Percentiles rank a stretch among this genome's conserved stretches.
Evolutionary conservation across 1,140 invertebrate genomes (phyloP).

Genomic region (Drosophila arawakana): DNA sequence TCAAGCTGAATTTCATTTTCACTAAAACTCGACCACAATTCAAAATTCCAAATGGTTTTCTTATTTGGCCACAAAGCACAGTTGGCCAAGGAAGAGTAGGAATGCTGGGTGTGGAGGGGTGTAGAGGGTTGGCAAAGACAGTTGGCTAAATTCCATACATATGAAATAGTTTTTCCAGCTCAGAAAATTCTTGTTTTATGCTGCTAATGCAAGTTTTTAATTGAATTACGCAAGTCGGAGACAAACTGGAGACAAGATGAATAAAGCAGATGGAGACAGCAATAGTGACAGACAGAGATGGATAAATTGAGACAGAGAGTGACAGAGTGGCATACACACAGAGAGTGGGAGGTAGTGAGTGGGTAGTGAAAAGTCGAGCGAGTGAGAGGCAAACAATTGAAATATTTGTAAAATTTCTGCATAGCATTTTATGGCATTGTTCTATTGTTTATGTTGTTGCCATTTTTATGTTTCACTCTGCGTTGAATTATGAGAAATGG

Average conservation of each 20-base stretch:
- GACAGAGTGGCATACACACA: background rate
- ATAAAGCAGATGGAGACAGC: background rate
- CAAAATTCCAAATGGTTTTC: slow-evolving; percentile 20
- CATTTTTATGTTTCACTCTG: background rate
- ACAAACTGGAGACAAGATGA: slow-evolving; percentile 23
- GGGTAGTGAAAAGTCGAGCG: too few relatives aligned
- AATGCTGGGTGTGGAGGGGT: background rate
- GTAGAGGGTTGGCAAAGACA: background rate
- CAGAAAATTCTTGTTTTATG: slow-evolving; percentile 41
- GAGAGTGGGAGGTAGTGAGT: background rate
- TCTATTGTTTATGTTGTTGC: slow-evolving; percentile 13
- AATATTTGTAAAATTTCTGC: slow-evolving; percentile 31
- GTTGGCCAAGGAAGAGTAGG: slow-evolving; percentile 3
- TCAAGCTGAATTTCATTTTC: slow-evolving; percentile 18
- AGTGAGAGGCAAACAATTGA: background rate
- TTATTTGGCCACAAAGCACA: slow-evolving; percentile 10
- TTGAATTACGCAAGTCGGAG: slow-evolving; percentile 44
- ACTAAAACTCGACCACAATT: slow-evolving; percentile 32
- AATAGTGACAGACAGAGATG: background rate
- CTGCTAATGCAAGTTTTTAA: slow-evolving; percentile 54
- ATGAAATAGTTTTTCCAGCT: slow-evolving; percentile 39
- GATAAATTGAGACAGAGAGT: background rate
- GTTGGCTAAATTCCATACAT: slow-evolving; percentile 21
- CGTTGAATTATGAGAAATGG: background rate
- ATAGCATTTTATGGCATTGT: slow-evolving; percentile 21